Base-by-base conservation (phyloP, 2,797 vertebrate genomes). In the Pagetopsis macropterus region DNA sequence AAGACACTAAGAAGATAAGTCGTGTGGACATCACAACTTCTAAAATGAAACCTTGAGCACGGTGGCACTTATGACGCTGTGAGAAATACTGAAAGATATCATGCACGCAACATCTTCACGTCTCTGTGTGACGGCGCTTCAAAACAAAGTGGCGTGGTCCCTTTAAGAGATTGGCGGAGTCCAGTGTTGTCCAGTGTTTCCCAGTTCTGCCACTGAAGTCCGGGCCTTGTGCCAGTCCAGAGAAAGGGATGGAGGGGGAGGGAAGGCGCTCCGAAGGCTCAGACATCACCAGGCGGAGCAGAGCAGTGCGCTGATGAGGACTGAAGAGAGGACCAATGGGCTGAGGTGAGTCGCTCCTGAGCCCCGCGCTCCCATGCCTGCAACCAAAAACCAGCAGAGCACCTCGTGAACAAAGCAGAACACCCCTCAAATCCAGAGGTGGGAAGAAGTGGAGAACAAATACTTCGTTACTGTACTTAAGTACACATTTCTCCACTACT, bases 301-400 rank as follows among this genome's bases (percentile, higher is more conserved):
- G 80, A 94, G 93, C 83, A 91, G 82, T 48, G 91, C 62, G 31
- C 91, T 69, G 76, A 93, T 80, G 74, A 97, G 82, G 66, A 93
- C 92, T 69, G 88, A 78, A 21, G 92, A 89, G 50, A 91, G 65
- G 52, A 76, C 84, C 75, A 82, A 86, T 50, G 83, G 75, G 55
- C 41, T 83, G 23, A 84, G 83, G 67, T 84, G 16, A 57, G 88
- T 78, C 0, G 93, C 91, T 46, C 93, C 91, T 21, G 95, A 97
- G 55, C 97, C 97, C 79, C 94, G 93, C 0, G 96, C 97, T 79
- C 96, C 95, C 96, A 96, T 96, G 91, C 93, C 97, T 98, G 94
- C 45, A 93, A 94, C 46, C 72, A 89, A 86, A 62, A 93, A 56
- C 15, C 72, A 88, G 58, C 45, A 79, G 44, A 85, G 57, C 41